Evolutionary conservation across 2,888 invertebrate species (phyloP).

Genomic region (Acanthosepion lycidas): DNA sequence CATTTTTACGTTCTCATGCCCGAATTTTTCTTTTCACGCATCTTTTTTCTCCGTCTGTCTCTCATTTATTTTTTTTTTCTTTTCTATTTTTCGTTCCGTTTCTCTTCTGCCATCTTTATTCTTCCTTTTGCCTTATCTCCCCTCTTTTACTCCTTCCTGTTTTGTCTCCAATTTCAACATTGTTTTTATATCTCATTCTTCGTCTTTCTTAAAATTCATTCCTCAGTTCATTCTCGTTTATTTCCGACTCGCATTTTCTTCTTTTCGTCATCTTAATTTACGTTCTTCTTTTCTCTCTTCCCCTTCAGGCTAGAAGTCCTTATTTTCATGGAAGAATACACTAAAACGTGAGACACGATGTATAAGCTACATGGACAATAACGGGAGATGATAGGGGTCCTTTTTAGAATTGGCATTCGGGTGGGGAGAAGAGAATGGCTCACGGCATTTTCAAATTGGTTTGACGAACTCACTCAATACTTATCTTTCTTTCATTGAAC

Average conservation of each 20-base stretch:
- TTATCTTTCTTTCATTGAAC: not conserved
- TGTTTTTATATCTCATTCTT: too few relatives aligned
- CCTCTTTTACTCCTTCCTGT: too few relatives aligned
- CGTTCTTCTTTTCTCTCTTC: not conserved
- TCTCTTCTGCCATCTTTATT: too few relatives aligned
- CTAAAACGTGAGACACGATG: not conserved
- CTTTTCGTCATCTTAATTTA: not conserved
- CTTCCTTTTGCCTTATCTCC: too few relatives aligned
- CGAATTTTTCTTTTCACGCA: too few relatives aligned
- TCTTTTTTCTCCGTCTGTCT: too few relatives aligned
- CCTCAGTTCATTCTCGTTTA: not conserved
- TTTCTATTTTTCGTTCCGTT: too few relatives aligned
- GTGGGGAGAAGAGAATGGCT: not conserved
- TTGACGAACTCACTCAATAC: slow-evolving; percentile 20
- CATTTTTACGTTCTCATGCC: too few relatives aligned
- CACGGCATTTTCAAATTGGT: slow-evolving; percentile 1
- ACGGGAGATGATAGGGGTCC: not conserved
- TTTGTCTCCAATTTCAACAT: too few relatives aligned
- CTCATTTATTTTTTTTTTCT: too few relatives aligned
- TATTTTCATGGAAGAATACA: not conserved
- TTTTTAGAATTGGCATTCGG: not conserved
- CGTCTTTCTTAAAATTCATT: not conserved
- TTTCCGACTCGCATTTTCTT: too few relatives aligned
- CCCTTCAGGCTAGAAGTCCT: not conserved
- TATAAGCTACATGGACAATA: not conserved